phyloP scores from a whole-genome alignment of 2,113 vertebrate species.

The Laterallus jamaicensis region DNA sequence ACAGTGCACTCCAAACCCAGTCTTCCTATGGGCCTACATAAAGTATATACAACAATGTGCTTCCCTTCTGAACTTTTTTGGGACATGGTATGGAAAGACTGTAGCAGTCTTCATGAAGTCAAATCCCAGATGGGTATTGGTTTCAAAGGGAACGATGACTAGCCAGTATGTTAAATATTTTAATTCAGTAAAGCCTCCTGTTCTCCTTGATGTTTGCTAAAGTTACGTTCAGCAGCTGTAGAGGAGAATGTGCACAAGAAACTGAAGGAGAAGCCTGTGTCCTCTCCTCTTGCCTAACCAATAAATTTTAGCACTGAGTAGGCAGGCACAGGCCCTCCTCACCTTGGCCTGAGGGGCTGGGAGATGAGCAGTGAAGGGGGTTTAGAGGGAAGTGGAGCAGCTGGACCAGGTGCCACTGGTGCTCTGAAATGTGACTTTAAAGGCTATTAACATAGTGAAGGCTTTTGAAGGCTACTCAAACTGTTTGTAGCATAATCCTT shows the following conservation, averaged over 20 bases:
- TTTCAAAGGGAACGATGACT: constrained; percentile 89
- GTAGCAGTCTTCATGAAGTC: constrained; percentile 69
- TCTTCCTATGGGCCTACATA: constrained; percentile 34
- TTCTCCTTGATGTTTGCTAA: constrained; percentile 88
- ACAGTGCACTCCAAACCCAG: neutral
- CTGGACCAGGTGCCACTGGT: constrained; percentile 46
- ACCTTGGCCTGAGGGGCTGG: constrained; percentile 3
- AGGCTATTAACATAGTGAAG: constrained; percentile 47
- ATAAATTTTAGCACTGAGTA: constrained; percentile 68
- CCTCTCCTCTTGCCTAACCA: constrained; percentile 53
- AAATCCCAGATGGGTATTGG: constrained; percentile 79
- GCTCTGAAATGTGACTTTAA: constrained; percentile 44
- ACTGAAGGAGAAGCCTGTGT: constrained; percentile 63
- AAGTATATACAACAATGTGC: constrained; percentile 65
- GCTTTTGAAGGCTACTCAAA: constrained; percentile 29
- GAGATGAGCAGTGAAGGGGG: neutral
- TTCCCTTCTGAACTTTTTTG: constrained; percentile 74
- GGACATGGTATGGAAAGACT: constrained; percentile 72
- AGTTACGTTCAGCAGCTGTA: constrained; percentile 86
- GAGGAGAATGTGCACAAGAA: constrained; percentile 72
- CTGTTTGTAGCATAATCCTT: constrained; percentile 55
- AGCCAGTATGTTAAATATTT: constrained; percentile 85
- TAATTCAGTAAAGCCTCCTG: constrained; percentile 83
- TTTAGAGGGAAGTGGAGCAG: constrained; percentile 22
- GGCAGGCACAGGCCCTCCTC: constrained; percentile 43